These are phyloP conservation scores for Ptychadena robeensis DNA, from an alignment of 2,797 vertebrate species.

Conservation along the genomic window DNA sequence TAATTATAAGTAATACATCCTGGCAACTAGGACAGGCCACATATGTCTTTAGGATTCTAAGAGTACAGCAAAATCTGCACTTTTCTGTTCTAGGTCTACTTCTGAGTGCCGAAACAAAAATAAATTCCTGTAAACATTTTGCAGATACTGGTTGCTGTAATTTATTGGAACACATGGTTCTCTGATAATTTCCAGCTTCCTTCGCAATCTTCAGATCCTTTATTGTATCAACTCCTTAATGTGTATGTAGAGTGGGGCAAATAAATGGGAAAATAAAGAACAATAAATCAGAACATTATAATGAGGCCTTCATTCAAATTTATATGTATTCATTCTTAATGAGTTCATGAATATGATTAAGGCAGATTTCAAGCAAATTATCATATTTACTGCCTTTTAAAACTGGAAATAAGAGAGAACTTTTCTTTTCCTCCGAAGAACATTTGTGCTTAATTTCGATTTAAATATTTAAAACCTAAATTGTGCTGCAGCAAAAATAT, in stretches of 20 bases:
- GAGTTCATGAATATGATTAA: slow-evolving; percentile 52
- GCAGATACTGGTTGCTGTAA: background rate
- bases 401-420: background rate
- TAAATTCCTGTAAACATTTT: background rate
- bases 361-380: slow-evolving; percentile 35
- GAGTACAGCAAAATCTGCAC: too few species aligned
- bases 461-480: slow-evolving; percentile 8
- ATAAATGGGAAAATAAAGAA: slow-evolving; percentile 37
- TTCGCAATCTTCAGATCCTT: background rate
- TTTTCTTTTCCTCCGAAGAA: background rate
- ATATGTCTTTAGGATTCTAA: too few species aligned
- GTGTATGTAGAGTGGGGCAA: slow-evolving; percentile 27
- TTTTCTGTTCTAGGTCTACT: too few species aligned
- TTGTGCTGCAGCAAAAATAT: background rate
- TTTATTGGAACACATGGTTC: background rate
- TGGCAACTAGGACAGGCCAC: too few species aligned
- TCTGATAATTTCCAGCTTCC: background rate
- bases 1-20: too few species aligned
- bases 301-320: slow-evolving; percentile 51
- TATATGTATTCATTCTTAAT: slow-evolving; percentile 36
- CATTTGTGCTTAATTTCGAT: background rate
- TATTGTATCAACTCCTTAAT: background rate
- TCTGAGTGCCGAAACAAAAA: background rate
- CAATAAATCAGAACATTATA: slow-evolving; percentile 48
- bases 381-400: slow-evolving; percentile 47